Evolutionary conservation across 2,113 vertebrate species (phyloP).

Genomic region (Amazona vittata): DNA sequence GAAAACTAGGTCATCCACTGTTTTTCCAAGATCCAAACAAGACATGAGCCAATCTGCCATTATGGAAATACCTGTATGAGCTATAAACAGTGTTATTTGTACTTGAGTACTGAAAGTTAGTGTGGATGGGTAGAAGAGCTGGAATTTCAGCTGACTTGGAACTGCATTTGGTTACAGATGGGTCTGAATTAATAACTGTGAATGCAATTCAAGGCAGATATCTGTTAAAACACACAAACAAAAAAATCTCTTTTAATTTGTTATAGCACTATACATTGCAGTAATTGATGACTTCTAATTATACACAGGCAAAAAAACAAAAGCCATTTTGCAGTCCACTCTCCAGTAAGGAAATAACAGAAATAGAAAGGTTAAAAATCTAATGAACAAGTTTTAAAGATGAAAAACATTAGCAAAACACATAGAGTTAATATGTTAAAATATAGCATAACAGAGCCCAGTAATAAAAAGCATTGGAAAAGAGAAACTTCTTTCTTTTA

Average conservation of each 20-base stretch:
- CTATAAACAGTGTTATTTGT: not conserved
- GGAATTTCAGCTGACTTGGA: not conserved
- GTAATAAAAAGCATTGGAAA: not conserved
- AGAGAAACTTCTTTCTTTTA: not conserved
- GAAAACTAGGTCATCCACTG: not conserved
- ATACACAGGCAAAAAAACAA: not conserved
- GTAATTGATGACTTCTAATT: not conserved
- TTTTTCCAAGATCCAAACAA: not conserved
- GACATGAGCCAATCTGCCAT: not conserved
- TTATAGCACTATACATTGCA: not conserved
- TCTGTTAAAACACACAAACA: not conserved
- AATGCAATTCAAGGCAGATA: not conserved
- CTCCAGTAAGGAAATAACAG: not conserved
- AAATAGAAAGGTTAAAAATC: not conserved
- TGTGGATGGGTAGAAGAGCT: not conserved
- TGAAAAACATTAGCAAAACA: not conserved
- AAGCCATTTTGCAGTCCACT: not conserved
- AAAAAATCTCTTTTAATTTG: not conserved
- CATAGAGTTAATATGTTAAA: not conserved
- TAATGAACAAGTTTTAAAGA: not conserved
- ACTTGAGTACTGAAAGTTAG: not conserved
- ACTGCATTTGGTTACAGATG: not conserved
- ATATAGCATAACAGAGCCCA: not conserved
- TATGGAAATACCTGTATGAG: not conserved
- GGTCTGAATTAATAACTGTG: not conserved